Evolutionary conservation across 92 coral and sea anemone species (phyloP).

Genomic region (Epizoanthus rinbou): DNA sequence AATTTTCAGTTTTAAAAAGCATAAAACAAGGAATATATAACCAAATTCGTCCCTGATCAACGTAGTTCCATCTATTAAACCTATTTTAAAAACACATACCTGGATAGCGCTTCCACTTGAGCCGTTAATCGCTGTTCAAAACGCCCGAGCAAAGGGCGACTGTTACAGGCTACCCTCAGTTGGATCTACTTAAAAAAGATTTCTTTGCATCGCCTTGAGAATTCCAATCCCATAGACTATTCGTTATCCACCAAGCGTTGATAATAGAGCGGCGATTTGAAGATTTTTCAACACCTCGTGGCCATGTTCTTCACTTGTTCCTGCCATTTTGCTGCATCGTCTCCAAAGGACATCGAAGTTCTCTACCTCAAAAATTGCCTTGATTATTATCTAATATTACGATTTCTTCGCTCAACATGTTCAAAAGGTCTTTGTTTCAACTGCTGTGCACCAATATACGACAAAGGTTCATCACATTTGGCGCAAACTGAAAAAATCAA

Average conservation of each 20-base stretch:
- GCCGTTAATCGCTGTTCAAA: constrained; percentile 10
- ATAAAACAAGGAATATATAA: constrained; percentile 23
- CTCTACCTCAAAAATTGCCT: neutral
- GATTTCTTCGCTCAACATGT: constrained; percentile 1
- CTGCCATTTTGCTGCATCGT: constrained; percentile 6
- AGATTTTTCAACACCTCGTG: neutral
- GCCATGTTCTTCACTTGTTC: neutral
- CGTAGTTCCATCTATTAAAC: neutral
- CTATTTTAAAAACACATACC: constrained; percentile 18
- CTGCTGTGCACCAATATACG: neutral
- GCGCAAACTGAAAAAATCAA: neutral
- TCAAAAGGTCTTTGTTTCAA: constrained; percentile 3
- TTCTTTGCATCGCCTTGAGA: constrained; percentile 17
- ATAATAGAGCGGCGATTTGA: no score
- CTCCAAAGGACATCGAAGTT: neutral
- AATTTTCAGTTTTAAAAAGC: constrained; percentile 8
- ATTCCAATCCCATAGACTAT: constrained; percentile 14
- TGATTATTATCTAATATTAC: neutral
- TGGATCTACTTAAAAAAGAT: constrained; percentile 22
- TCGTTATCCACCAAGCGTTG: constrained; percentile 12
- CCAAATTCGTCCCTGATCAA: constrained; percentile 4
- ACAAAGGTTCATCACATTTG: neutral
- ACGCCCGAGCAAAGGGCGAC: constrained; percentile 23
- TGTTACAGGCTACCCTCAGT: constrained; percentile 1
- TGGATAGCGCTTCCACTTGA: constrained; percentile 26